Percentiles rank a stretch among this genome's conserved stretches.
phyloP scores from a whole-genome alignment of 2,888 invertebrate genomes.

The Epistrophe grossulariae region DNA sequence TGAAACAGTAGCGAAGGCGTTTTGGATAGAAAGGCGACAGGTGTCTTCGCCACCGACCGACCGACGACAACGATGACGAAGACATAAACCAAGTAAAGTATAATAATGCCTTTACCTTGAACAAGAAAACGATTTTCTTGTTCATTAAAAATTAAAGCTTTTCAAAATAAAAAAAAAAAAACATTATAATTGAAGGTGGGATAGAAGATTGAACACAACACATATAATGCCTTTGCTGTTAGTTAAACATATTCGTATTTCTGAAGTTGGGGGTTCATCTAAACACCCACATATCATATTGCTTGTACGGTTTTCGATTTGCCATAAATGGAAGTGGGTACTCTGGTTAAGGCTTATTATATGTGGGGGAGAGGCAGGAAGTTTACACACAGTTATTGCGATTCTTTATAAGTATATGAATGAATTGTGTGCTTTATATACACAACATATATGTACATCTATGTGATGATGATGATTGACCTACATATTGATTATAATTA shows the following conservation, averaged over 20 bases:
- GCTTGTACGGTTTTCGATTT: slow-evolving; percentile 13
- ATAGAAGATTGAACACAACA: slow-evolving; percentile 15
- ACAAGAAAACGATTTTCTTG: slow-evolving; percentile 36
- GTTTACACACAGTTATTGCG: slow-evolving; percentile 21
- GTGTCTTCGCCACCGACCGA: slow-evolving; percentile 11
- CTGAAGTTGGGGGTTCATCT: slow-evolving; percentile 2
- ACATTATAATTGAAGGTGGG: slow-evolving; percentile 11
- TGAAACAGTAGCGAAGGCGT: slow-evolving; percentile 8
- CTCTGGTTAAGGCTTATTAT: slow-evolving; percentile 1
- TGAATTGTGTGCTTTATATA: background rate
- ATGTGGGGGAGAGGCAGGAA: slow-evolving; percentile 22
- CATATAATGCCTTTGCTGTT: background rate
- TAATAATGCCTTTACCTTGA: slow-evolving; percentile 21
- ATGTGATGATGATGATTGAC: background rate
- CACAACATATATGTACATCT: background rate
- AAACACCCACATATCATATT: slow-evolving; percentile 12
- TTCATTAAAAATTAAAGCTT: slow-evolving; percentile 40
- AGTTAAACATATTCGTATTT: background rate
- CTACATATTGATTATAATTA: slow-evolving; percentile 25
- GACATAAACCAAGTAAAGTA: background rate
- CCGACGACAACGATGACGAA: slow-evolving; percentile 11
- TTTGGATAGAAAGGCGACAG: slow-evolving; percentile 19
- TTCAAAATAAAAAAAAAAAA: background rate
- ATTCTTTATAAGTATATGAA: background rate
- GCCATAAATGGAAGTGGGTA: slow-evolving; percentile 6